Conservation (phyloP, 2,888 invertebrate genomes). For the Platypus cylindrus region DNA sequence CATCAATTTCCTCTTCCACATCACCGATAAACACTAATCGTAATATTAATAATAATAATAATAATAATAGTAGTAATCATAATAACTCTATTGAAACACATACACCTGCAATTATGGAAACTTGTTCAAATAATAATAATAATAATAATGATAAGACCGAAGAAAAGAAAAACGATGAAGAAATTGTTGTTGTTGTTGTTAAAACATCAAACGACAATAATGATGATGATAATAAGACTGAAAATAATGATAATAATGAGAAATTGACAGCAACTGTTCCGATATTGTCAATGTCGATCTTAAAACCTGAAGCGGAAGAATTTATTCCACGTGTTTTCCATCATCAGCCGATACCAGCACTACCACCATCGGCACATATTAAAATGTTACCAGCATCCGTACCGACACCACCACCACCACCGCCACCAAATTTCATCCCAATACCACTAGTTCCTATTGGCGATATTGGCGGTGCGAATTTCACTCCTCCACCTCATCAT, state of each 20-base stretch:
- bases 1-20: background rate
- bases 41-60: background rate
- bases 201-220: slow-evolving; percentile 31
- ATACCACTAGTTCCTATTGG: slow-evolving; percentile 26
- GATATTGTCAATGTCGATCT: slow-evolving; percentile 14
- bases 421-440: slow-evolving; percentile 29
- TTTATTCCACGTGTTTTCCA: slow-evolving; percentile 34
- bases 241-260: slow-evolving; percentile 6
- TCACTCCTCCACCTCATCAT: slow-evolving; percentile 15
- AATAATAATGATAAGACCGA: slow-evolving; percentile 3
- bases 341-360: slow-evolving; percentile 23
- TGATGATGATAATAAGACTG: slow-evolving; percentile 15
- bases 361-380: slow-evolving; percentile 25
- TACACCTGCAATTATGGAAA: slow-evolving; percentile 1
- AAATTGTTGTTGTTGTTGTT: slow-evolving; percentile 18
- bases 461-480: slow-evolving; percentile 22
- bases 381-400: no score
- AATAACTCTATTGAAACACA: slow-evolving; percentile 5
- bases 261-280: slow-evolving; percentile 6
- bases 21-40: slow-evolving; percentile 3
- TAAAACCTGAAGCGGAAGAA: slow-evolving; percentile 35
- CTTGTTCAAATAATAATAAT: slow-evolving; percentile 4
- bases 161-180: slow-evolving; percentile 2
- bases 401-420: no score
- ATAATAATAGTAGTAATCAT: background rate